Evolutionary conservation across 1,140 invertebrate genomes (phyloP).

Genomic region (Chrysopa pallens): DNA sequence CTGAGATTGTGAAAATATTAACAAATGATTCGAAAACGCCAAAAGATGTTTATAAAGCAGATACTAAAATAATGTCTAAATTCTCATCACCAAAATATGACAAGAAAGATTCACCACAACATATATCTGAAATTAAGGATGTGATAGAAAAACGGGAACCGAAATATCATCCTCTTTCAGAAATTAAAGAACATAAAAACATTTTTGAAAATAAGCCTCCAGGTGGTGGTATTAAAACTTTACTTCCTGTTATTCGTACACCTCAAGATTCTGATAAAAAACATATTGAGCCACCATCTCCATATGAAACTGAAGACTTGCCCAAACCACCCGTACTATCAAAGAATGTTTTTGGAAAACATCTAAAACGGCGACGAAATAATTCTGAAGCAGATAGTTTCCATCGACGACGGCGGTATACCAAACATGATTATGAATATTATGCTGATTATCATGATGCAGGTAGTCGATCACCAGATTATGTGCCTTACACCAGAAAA

Average conservation of each 20-base stretch:
- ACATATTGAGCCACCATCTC: background rate
- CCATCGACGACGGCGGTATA: background rate
- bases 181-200: no score
- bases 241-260: slow-evolving; percentile 25
- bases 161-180: background rate
- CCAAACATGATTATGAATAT: background rate
- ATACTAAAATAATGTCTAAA: background rate
- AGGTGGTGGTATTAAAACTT: slow-evolving; percentile 26
- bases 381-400: background rate
- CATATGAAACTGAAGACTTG: no score
- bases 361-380: background rate
- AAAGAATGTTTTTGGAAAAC: no score
- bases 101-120: background rate
- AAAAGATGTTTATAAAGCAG: background rate
- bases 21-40: slow-evolving; percentile 10
- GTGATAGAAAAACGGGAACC: no score
- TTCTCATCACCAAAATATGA: background rate
- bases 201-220: background rate
- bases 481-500: background rate
- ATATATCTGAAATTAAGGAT: no score
- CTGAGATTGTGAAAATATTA: slow-evolving; percentile 19
- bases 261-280: background rate
- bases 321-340: no score
- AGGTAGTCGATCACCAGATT: background rate
- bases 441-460: background rate